Base-by-base conservation (phyloP, 1,140 invertebrate species). In the Lysiphlebus fabarum region DNA sequence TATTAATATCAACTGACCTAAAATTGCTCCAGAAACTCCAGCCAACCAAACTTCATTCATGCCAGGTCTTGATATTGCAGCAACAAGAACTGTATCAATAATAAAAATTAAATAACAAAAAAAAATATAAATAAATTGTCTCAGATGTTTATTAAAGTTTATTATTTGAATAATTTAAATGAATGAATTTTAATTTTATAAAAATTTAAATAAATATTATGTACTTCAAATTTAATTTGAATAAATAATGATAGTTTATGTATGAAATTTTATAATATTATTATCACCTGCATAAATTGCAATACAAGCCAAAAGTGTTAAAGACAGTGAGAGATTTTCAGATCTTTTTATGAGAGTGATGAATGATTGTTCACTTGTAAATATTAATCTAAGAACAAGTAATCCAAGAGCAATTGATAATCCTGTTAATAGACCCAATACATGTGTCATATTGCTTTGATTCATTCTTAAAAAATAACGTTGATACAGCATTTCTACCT, bases 401-500 rank as follows among this genome's bases (percentile, higher is more conserved):
- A 76, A 53, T 42, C 69, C 82, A 17, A 93, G 78, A 1, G 86
- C 82, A 36, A 88, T 61, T 41, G 87, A 83, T 40, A 93, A 80
- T 5, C 85, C 81, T 41, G 90, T 81, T 10, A 95, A 75, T 33
- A 95, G 81, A 6, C 85, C 87, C 53, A 95, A 82, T 42, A 95
- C 82, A 67, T 91, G 88, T 1, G 89, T 92, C 81, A 93, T 87
- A 75, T 93, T 94, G 65, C 87, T 90, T 77, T 95, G 92, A 81
- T 94, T 95, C 84, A 95, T 91, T 59, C 92, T 88, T 56, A 95
- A 84, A 73, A 95, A 95, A 79, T 96, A 96, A 45, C 92, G 84
- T 76, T 95, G 92, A 78, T 95, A 95, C 48, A 95, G 77, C 84
- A 88, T 89, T 78, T 95, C 93, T 68, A 95, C 89, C 87, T 92